Conservation (phyloP, 2,888 invertebrate genomes). For the Diloba caeruleocephala region DNA sequence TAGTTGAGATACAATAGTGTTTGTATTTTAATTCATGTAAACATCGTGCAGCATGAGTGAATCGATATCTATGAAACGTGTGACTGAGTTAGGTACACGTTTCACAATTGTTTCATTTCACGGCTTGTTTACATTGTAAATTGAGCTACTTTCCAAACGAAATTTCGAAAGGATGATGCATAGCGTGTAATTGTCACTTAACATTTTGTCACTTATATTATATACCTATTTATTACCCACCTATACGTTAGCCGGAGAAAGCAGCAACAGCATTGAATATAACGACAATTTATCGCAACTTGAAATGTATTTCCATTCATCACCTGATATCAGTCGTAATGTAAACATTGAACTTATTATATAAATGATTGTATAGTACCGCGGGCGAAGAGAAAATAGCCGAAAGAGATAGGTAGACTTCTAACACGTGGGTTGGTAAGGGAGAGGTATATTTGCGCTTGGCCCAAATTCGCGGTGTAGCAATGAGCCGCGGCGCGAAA, state of each 20-base stretch:
- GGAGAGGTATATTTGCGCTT: conserved; percentile 71
- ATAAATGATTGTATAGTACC: conserved; percentile 69
- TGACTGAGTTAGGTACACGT: not conserved
- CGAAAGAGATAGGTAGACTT: conserved; percentile 65
- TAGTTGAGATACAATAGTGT: conserved; percentile 17
- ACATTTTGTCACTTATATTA: conserved; percentile 5
- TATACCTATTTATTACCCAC: conserved; percentile 51
- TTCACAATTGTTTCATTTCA: too few species aligned
- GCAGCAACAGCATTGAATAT: conserved; percentile 43
- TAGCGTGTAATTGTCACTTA: not conserved
- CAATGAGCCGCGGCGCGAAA: conserved; percentile 76
- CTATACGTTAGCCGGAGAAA: conserved; percentile 34
- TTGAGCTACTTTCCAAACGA: not conserved
- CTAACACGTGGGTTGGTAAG: conserved; percentile 59
- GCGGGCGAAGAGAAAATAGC: conserved; percentile 60
- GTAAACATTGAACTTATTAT: conserved; percentile 84
- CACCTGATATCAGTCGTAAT: conserved; percentile 66
- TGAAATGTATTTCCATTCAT: conserved; percentile 61
- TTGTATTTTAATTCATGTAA: conserved; percentile 15
- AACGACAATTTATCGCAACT: conserved; percentile 50
- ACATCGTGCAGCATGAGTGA: conserved; percentile 1
- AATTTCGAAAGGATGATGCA: conserved; percentile 11
- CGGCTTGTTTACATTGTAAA: not conserved
- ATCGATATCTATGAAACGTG: conserved; percentile 1
- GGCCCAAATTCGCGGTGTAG: conserved; percentile 80